These are phyloP conservation scores for Lithophane leautieri DNA, from an alignment of 2,888 invertebrate species.

Conservation along the genomic window DNA sequence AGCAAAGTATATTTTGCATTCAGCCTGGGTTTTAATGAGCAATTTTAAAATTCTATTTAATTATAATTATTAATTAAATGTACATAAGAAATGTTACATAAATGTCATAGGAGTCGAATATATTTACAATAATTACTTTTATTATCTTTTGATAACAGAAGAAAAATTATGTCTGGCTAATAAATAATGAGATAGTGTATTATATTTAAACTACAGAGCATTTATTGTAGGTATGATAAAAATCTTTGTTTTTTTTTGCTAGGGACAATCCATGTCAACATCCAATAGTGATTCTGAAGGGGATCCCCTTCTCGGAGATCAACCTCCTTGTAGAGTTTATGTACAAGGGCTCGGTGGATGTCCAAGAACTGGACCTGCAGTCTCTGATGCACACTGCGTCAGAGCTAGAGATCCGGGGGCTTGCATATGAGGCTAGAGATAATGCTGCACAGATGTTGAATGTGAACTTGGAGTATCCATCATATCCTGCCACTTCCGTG, in stretches of 20 bases:
- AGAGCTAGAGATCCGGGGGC: constrained; percentile 92
- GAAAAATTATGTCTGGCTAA: constrained; percentile 66
- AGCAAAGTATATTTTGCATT: constrained; percentile 72
- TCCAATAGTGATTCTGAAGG: constrained; percentile 93
- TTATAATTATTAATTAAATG: constrained; percentile 37
- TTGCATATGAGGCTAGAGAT: constrained; percentile 91
- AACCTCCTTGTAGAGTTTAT: constrained; percentile 93
- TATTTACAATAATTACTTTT: constrained; percentile 61
- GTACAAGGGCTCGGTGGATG: constrained; percentile 93
- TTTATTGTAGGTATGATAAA: constrained; percentile 38
- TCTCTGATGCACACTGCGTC: constrained; percentile 92
- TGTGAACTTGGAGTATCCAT: constrained; percentile 88
- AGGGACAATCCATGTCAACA: constrained; percentile 93
- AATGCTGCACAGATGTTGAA: constrained; percentile 90
- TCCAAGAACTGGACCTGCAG: constrained; percentile 91
- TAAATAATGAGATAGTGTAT: constrained; percentile 70
- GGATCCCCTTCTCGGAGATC: constrained; percentile 92
- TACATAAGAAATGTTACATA: constrained; percentile 70
- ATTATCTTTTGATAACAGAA: constrained; percentile 75
- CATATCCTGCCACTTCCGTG: constrained; percentile 81
- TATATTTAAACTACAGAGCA: constrained; percentile 61
- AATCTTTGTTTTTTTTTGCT: constrained; percentile 67
- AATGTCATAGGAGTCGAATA: constrained; percentile 70
- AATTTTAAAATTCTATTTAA: constrained; percentile 54
- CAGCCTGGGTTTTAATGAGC: constrained; percentile 59